phyloP scores from a whole-genome alignment of 2,797 vertebrate species.

The Ataeniobius toweri region DNA sequence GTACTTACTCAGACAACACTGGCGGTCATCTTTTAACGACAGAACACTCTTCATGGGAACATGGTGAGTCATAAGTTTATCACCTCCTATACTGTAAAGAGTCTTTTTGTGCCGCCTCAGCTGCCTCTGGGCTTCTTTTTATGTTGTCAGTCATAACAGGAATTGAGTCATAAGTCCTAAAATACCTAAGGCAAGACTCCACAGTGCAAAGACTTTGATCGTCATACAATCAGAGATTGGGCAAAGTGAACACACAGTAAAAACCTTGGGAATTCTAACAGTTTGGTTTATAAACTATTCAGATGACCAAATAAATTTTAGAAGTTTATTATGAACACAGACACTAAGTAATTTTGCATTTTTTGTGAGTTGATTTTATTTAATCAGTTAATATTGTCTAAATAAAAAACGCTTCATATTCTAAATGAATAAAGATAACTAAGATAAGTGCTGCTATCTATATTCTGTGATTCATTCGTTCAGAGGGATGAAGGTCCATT shows the following conservation, averaged over 20 bases:
- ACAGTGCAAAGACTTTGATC: background rate
- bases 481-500: background rate
- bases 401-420: background rate
- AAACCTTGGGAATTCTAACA: background rate
- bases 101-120: background rate
- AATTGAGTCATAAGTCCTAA: background rate
- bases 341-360: background rate
- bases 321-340: background rate
- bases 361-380: background rate
- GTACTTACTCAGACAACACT: background rate
- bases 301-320: background rate
- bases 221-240: background rate
- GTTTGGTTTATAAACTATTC: background rate
- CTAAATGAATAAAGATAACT: background rate
- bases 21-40: background rate
- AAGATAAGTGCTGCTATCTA: background rate
- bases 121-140: background rate
- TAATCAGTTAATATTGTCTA: background rate
- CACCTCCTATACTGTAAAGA: background rate
- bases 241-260: background rate
- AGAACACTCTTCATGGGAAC: background rate
- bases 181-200: background rate
- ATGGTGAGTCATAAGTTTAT: conserved; percentile 2
- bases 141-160: background rate
- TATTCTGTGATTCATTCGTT: background rate